Conservation (phyloP, 2,888 invertebrate species). For the Tipula confusa region DNA sequence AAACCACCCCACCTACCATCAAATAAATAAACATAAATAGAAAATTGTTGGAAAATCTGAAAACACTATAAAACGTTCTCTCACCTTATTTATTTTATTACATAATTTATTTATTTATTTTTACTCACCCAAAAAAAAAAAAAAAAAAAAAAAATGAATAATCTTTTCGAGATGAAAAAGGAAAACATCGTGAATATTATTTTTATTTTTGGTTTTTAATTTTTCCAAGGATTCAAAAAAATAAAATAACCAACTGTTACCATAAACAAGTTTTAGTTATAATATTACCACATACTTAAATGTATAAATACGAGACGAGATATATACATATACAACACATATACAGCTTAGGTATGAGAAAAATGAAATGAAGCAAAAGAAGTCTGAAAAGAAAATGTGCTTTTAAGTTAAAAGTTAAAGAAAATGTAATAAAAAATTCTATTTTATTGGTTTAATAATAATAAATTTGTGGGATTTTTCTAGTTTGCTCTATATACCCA, state of each 20-base stretch:
- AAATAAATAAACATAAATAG: background rate
- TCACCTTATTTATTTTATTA: slow-evolving; percentile 20
- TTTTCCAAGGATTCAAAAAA: background rate
- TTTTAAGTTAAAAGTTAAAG: slow-evolving; percentile 25
- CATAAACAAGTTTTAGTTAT: slow-evolving; percentile 25
- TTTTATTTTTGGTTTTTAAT: background rate
- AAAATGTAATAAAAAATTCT: slow-evolving; percentile 12
- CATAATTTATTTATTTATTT: background rate
- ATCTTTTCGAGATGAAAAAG: background rate
- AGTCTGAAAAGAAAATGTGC: background rate
- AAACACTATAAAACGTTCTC: slow-evolving; percentile 14
- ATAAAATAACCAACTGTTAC: slow-evolving; percentile 25
- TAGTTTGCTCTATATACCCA: background rate
- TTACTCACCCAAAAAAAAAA: background rate
- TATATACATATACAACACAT: too few relatives aligned
- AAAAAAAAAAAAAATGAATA: background rate
- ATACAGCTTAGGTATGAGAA: background rate
- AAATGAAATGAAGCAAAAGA: background rate
- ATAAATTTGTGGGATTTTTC: slow-evolving; percentile 7
- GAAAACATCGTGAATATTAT: background rate
- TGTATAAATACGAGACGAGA: background rate
- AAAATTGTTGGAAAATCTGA: background rate
- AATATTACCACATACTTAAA: slow-evolving; percentile 25
- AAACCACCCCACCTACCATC: background rate
- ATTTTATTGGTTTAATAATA: slow-evolving; percentile 25